Percentiles rank a stretch among this genome's conserved stretches.
Evolutionary conservation across 2,888 invertebrate genomes (phyloP).

Genomic region (Synanthedon formicaeformis): DNA sequence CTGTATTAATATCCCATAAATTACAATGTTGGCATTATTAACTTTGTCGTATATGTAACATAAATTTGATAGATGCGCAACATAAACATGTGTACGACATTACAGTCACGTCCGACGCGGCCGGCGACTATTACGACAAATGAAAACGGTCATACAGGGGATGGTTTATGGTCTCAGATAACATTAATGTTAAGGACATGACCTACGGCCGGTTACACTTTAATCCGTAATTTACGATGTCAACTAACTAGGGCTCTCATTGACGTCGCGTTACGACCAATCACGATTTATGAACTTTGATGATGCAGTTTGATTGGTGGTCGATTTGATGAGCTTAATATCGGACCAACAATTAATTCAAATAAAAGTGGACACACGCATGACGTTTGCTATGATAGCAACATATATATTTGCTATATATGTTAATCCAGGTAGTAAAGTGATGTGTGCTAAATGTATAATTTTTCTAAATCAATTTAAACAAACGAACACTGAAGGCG

Average conservation of each 20-base stretch:
- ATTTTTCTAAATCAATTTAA: too few species aligned
- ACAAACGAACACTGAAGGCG: too few species aligned
- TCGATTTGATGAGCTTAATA: neutral
- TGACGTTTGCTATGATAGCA: too few species aligned
- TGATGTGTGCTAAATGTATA: too few species aligned
- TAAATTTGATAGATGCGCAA: neutral
- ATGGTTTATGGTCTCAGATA: constrained; percentile 38
- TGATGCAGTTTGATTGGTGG: neutral
- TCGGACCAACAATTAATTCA: too few species aligned
- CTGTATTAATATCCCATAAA: too few species aligned
- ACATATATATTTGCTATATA: too few species aligned
- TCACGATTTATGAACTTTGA: neutral
- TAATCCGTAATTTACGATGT: constrained; percentile 2
- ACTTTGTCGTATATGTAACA: neutral
- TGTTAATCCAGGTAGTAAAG: too few species aligned
- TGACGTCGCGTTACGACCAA: constrained; percentile 8
- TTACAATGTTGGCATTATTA: neutral
- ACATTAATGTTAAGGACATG: constrained; percentile 38
- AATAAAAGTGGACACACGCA: too few species aligned
- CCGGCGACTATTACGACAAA: constrained; percentile 29
- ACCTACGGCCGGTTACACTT: constrained; percentile 24
- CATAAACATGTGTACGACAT: neutral
- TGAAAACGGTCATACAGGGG: constrained; percentile 16
- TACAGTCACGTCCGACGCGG: constrained; percentile 19
- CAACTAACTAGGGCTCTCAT: constrained; percentile 12